Base-by-base conservation (phyloP, 2,797 vertebrate genomes). In the Eidolon dupreanum region DNA sequence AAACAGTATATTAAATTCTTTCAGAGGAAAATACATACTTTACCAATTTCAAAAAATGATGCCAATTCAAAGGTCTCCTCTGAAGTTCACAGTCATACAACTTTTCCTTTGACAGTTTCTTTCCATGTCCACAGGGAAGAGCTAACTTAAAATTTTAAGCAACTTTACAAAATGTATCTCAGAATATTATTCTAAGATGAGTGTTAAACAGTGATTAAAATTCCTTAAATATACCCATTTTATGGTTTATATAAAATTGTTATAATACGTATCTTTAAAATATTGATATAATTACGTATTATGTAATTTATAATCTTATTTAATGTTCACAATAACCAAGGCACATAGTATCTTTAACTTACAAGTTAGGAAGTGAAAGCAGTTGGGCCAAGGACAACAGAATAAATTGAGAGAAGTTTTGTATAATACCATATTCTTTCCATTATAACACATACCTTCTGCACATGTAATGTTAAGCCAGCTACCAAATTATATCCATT, bases 391-490 rank as follows among this genome's bases (percentile, higher is more conserved):
- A 93, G 51, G 71, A 85, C 11, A 94, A 94, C 3, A 51, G 4
- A 86, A 51, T 16, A 88, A 96, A 95, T 15, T 19, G 31, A 87
- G 24, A 94, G 59, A 88, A n/a, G 31, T 78, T 28, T 89, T 92
- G 5, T 87, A 12, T 84, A 95, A 82, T 61, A 91, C 12, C 9
- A 3, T 13, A 49, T 20, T 70, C 41, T 86, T 83, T 77, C 53
- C 41, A 93, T 28, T 90, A 70, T 1, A 88, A 22, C 36, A 96
- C 8, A 88, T 61, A 88, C 16, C 3, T 93, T 43, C 31, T 41
- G 26, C 84, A 90, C 92, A 90, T 43, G 4, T 77, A 94, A 33
- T 43, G 17, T 66, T 82, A 94, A 28, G 51, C 4, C 33, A 65
- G 53, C 9, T 74, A 66, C 4, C 36, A 86, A 93, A 96, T 81